Evolutionary conservation across 2,888 invertebrate genomes (phyloP).

Genomic region (Limnephilus auricula): DNA sequence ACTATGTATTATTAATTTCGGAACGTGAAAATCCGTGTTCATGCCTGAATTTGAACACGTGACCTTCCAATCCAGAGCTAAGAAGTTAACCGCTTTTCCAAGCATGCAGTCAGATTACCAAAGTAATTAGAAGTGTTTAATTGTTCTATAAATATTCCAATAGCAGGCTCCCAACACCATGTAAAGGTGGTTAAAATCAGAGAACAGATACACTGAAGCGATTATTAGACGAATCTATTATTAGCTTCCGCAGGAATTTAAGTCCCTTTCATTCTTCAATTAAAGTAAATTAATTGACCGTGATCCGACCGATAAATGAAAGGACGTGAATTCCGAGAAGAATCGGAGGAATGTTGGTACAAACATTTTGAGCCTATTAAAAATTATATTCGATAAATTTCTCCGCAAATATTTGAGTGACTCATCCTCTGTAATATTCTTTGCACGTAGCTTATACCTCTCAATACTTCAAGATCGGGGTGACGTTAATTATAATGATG

Average conservation of each 20-base stretch:
- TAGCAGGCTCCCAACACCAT: not conserved
- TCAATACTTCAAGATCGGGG: no score
- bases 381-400: not conserved
- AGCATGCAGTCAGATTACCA: no score
- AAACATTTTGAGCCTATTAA: not conserved
- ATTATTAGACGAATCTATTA: slow-evolving; percentile 13
- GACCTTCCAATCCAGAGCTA: no score
- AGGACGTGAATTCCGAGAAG: not conserved
- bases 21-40: no score
- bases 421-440: not conserved
- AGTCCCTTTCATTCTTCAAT: slow-evolving; percentile 5
- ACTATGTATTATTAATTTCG: no score
- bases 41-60: no score
- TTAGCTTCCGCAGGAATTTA: not conserved
- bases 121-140: no score
- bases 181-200: not conserved
- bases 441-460: not conserved
- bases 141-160: not conserved
- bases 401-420: not conserved
- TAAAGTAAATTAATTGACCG: not conserved
- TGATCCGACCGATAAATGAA: not conserved
- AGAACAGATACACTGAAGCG: not conserved
- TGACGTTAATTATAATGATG: not conserved
- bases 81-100: no score
- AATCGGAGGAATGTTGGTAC: not conserved